Evolutionary conservation across 1,140 invertebrate genomes (phyloP).

Genomic region (Drosophila asahinai): DNA sequence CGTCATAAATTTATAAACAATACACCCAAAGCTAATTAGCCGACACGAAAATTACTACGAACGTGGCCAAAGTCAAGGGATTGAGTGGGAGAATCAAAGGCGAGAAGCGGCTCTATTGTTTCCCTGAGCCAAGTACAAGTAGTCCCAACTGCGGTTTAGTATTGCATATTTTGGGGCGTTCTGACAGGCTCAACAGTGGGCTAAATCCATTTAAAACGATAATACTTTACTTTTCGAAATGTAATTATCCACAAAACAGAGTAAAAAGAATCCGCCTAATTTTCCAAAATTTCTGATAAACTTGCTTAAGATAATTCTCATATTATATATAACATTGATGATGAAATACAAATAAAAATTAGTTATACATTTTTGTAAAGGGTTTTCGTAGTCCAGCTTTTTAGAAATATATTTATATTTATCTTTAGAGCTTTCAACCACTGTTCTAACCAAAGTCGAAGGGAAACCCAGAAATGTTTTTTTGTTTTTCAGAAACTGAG

Average conservation of each 20-base stretch:
- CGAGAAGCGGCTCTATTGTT: constrained; percentile 25
- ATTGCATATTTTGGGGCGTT: constrained; percentile 44
- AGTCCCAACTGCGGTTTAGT: constrained; percentile 41
- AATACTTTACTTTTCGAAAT: too few relatives aligned
- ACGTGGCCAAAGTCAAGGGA: constrained; percentile 46
- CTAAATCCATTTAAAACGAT: not conserved
- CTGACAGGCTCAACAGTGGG: constrained; percentile 28
- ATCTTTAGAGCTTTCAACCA: not conserved
- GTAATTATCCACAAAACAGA: too few relatives aligned
- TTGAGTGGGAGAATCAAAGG: constrained; percentile 12
- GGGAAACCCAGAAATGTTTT: constrained; percentile 7
- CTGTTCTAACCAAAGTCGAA: constrained; percentile 2
- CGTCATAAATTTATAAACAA: constrained; percentile 82
- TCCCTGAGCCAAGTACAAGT: constrained; percentile 43
- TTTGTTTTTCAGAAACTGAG: constrained; percentile 36
- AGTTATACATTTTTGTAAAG: too few relatives aligned
- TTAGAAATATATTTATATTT: not conserved
- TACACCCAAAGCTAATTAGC: constrained; percentile 81
- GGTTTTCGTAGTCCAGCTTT: not conserved
- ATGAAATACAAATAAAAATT: too few relatives aligned
- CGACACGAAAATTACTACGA: constrained; percentile 78
- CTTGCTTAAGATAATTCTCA: too few relatives aligned
- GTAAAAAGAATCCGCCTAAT: too few relatives aligned
- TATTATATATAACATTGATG: too few relatives aligned
- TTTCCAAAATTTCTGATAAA: too few relatives aligned